These are phyloP conservation scores for Chloebia gouldiae DNA, from an alignment of 2,113 vertebrate species.

Conservation along the genomic window DNA sequence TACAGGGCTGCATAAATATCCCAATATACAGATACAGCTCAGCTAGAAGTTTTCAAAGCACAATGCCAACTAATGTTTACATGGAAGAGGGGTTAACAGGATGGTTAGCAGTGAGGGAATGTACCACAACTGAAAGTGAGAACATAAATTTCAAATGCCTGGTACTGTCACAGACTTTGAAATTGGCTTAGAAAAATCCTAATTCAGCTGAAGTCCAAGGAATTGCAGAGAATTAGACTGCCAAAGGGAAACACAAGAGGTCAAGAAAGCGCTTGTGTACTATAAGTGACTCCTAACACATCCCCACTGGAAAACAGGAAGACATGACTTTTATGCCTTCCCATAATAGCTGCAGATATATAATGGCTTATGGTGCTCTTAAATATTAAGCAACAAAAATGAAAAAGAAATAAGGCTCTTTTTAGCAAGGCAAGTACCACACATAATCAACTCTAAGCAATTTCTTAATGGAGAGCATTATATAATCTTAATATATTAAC, in stretches of 20 bases:
- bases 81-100: background rate
- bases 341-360: background rate
- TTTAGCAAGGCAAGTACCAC: background rate
- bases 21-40: background rate
- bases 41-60: background rate
- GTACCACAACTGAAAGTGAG: background rate
- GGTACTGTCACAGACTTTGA: background rate
- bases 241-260: background rate
- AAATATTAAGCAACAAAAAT: background rate
- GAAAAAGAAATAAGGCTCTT: background rate
- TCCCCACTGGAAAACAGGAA: background rate
- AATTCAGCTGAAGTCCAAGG: background rate
- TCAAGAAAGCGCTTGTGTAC: background rate
- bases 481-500: no score
- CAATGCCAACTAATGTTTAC: background rate
- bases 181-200: background rate
- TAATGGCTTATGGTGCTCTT: background rate
- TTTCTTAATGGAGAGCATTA: background rate
- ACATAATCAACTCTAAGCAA: background rate
- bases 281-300: background rate
- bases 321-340: background rate
- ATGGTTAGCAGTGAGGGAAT: background rate
- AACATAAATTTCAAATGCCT: background rate
- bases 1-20: background rate
- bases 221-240: background rate